Percentiles rank a stretch among this genome's conserved stretches.
Evolutionary conservation across 2,888 invertebrate species (phyloP).

Genomic region (Orthonevra nobilis): DNA sequence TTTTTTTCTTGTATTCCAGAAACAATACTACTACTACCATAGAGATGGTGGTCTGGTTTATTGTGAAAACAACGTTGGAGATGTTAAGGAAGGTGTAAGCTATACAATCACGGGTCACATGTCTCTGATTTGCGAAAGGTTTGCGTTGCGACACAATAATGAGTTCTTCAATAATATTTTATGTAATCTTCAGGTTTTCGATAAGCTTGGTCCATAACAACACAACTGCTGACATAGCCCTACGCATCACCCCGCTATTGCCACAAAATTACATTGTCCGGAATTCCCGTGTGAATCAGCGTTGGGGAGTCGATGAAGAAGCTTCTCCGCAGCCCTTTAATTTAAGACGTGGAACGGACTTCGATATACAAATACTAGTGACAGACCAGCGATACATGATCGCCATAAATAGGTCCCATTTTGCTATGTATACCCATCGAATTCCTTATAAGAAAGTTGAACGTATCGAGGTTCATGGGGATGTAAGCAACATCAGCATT

Average conservation of each 20-base stretch:
- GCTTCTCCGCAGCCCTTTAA: constrained; percentile 80
- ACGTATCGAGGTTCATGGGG: constrained; percentile 83
- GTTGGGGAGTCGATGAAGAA: constrained; percentile 89
- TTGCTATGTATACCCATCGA: constrained; percentile 85
- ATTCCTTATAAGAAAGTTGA: constrained; percentile 82
- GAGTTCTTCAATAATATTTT: background rate
- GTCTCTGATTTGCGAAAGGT: constrained; percentile 78
- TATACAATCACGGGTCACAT: constrained; percentile 76
- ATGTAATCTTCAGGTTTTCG: constrained; percentile 19
- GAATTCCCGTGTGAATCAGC: constrained; percentile 84
- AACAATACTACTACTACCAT: constrained; percentile 75
- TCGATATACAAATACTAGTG: constrained; percentile 82
- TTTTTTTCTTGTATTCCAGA: constrained; percentile 71
- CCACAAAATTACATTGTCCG: constrained; percentile 88
- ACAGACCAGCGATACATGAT: constrained; percentile 83
- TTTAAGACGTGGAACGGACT: constrained; percentile 74
- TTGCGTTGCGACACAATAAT: background rate
- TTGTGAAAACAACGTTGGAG: constrained; percentile 72
- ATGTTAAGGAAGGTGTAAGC: constrained; percentile 76
- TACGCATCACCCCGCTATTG: constrained; percentile 89
- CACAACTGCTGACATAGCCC: constrained; percentile 82
- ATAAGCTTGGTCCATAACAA: constrained; percentile 11
- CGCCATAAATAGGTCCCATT: constrained; percentile 86
- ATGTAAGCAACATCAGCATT: constrained; percentile 82
- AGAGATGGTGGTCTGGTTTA: constrained; percentile 75